A percentile compares a stretch with the other conserved stretches of the same genome.
Conservation (phyloP, 1,140 invertebrate species). For the Rhagoletis pomonella region DNA sequence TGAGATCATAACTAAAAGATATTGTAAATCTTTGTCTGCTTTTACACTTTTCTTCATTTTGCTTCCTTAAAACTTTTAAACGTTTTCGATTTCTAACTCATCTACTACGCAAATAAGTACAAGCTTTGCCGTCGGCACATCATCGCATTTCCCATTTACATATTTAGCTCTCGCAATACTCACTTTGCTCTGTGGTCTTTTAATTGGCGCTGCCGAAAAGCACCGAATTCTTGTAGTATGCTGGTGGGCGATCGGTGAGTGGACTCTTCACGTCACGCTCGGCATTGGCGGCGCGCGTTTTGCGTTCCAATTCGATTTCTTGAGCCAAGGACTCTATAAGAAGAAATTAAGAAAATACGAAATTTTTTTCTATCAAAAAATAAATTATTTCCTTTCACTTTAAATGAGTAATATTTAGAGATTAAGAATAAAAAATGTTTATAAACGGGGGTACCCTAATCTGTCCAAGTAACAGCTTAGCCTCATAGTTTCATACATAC, state of each 20-base stretch:
- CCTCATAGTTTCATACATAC: no score
- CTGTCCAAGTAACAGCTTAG: no score
- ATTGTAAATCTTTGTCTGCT: constrained; percentile 9
- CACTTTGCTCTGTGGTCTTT: neutral
- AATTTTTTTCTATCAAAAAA: neutral
- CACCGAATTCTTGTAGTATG: constrained; percentile 90
- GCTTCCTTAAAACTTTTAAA: neutral
- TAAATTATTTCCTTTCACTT: neutral
- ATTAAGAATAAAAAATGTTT: no score
- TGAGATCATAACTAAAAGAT: constrained; percentile 66
- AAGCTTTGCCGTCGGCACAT: neutral
- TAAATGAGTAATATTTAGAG: no score
- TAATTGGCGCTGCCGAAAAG: constrained; percentile 90
- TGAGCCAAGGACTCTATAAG: constrained; percentile 86
- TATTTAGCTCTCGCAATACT: neutral
- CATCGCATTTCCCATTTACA: neutral
- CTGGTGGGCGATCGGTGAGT: constrained; percentile 82
- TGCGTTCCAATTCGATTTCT: constrained; percentile 89
- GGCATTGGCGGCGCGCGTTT: constrained; percentile 84
- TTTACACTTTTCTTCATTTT: constrained; percentile 22
- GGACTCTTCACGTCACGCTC: constrained; percentile 90
- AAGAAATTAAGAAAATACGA: neutral
- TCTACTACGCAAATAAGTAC: no score
- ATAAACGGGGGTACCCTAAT: no score
- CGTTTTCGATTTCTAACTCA: no score